phyloP scores from a whole-genome alignment of 2,888 invertebrate genomes.

The Megaustenia siamemsis region DNA sequence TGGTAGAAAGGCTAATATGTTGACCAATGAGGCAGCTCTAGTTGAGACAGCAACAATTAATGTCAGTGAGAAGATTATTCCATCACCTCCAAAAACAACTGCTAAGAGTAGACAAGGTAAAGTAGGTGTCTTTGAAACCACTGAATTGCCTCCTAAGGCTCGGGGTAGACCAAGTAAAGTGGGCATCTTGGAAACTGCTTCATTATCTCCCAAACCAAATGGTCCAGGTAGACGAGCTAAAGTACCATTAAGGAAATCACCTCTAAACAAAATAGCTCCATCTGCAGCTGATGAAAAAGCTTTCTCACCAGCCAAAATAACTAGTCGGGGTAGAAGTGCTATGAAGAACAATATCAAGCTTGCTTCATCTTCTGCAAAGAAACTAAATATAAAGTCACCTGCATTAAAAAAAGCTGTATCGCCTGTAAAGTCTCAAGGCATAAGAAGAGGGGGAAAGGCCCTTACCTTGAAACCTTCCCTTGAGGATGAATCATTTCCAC shows the following conservation, averaged over 20 bases:
- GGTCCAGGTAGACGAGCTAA: not conserved
- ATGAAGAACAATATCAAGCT: too few species aligned
- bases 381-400: too few species aligned
- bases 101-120: slow-evolving; percentile 1
- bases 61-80: too few species aligned
- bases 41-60: not conserved
- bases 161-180: not conserved
- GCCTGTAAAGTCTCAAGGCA: not conserved
- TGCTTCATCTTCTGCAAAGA: too few species aligned
- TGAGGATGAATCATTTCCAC: not conserved
- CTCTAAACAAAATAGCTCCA: not conserved
- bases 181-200: too few species aligned
- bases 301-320: not conserved
- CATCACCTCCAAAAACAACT: not conserved
- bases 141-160: not conserved
- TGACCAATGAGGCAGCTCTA: not conserved
- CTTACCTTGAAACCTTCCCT: not conserved
- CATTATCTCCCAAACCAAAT: not conserved
- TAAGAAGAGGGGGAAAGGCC: not conserved
- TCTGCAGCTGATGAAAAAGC: too few species aligned
- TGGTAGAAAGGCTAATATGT: too few species aligned
- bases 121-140: not conserved
- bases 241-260: too few species aligned
- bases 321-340: too few species aligned
- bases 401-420: too few species aligned